phyloP scores from a whole-genome alignment of 92 coral and sea anemone genomes.

The Micromussa lordhowensis region DNA sequence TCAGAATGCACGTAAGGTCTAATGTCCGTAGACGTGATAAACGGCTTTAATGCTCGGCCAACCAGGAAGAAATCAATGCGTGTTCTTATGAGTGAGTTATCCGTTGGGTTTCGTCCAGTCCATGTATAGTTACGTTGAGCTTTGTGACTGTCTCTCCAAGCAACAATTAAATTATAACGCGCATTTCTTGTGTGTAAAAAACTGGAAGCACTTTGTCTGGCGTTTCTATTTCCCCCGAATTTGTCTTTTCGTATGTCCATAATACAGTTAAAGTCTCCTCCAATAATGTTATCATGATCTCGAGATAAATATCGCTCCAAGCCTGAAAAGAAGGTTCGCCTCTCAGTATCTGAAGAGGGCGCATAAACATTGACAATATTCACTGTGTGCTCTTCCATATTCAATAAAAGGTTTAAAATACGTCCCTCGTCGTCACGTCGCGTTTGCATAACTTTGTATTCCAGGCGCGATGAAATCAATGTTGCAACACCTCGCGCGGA shows the following conservation, averaged over 20 bases:
- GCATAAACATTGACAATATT: constrained; percentile 25
- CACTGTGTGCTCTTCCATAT: neutral
- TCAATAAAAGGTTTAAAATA: neutral
- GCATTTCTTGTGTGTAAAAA: neutral
- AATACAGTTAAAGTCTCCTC: constrained; percentile 48
- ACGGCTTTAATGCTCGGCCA: neutral
- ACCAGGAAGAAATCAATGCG: neutral
- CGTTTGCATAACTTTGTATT: neutral
- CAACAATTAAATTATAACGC: neutral
- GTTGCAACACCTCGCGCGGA: constrained; percentile 47
- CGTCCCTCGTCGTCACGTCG: constrained; percentile 19
- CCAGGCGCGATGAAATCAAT: constrained; percentile 21
- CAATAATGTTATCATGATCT: constrained; percentile 3
- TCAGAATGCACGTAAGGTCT: constrained; percentile 8
- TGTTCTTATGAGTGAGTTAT: neutral
- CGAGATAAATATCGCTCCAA: neutral
- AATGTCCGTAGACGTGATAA: neutral
- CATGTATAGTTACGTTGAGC: constrained; percentile 21
- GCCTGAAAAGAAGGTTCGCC: neutral
- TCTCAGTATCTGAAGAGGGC: constrained; percentile 15
- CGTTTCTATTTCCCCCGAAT: constrained; percentile 1
- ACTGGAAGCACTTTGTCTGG: neutral
- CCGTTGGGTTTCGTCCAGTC: constrained; percentile 8
- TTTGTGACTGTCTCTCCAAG: constrained; percentile 32
- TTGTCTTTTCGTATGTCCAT: neutral